A percentile compares a stretch with the other conserved stretches of the same genome.
Conservation (phyloP, 2,888 invertebrate species). For the Habrosyne pyritoides region DNA sequence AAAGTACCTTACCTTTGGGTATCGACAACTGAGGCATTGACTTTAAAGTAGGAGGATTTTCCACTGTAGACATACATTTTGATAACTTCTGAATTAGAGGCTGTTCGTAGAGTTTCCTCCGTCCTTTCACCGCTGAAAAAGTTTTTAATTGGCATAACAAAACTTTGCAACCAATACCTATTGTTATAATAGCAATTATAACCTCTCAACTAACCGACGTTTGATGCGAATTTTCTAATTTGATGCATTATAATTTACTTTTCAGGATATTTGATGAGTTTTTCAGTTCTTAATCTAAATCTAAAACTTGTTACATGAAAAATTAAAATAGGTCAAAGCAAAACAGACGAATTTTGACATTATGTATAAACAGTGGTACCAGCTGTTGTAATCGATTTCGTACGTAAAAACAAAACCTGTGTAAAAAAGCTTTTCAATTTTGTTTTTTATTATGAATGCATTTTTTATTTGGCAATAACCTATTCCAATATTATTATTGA, state of each 20-base stretch:
- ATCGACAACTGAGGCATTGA: conserved; percentile 37
- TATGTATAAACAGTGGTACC: background rate
- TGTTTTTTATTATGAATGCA: no score
- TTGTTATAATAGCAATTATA: conserved; percentile 3
- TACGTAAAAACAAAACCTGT: background rate
- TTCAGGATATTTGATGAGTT: background rate
- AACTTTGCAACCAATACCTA: background rate
- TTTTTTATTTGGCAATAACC: no score
- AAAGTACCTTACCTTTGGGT: conserved; percentile 57
- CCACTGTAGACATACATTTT: conserved; percentile 51
- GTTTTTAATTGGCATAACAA: conserved; percentile 11
- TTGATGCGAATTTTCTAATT: conserved; percentile 24
- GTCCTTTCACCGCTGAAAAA: conserved; percentile 36
- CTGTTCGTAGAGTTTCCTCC: conserved; percentile 31
- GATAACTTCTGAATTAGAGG: conserved; percentile 21
- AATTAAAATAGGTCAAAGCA: conserved; percentile 7
- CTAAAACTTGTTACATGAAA: conserved; percentile 1
- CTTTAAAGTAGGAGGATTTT: conserved; percentile 50
- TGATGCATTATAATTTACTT: conserved; percentile 15
- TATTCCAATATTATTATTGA: no score
- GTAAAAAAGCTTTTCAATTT: no score
- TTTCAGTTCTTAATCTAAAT: conserved; percentile 11
- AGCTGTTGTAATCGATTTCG: background rate
- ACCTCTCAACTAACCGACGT: conserved; percentile 28
- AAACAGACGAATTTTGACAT: conserved; percentile 7